A percentile compares a stretch with the other conserved stretches of the same genome.
Conservation (phyloP, 2,113 vertebrate genomes). For the Gila orcuttii region DNA sequence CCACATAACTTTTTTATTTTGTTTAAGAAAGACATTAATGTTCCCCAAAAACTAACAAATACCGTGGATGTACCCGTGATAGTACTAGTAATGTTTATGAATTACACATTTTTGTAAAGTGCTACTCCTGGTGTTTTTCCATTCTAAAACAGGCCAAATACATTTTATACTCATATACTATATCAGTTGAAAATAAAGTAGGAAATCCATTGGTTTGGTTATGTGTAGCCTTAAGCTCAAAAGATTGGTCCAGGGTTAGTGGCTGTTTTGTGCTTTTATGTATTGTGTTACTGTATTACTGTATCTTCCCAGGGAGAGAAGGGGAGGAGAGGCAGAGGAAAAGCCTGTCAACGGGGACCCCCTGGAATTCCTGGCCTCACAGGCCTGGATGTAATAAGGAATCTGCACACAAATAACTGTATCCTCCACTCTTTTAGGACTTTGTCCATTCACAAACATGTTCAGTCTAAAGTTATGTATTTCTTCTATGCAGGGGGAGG, state of each 20-base stretch:
- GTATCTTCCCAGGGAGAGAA: slow-evolving; percentile 74
- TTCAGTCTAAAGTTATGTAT: background rate
- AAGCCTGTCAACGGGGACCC: slow-evolving; percentile 73
- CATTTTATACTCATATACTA: background rate
- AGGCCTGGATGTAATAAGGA: slow-evolving; percentile 76
- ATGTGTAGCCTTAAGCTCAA: background rate
- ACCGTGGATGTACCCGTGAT: background rate
- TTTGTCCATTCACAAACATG: background rate
- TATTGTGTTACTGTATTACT: no score
- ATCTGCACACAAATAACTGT: slow-evolving; percentile 5
- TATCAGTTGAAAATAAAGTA: background rate
- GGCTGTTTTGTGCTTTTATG: slow-evolving; percentile 10
- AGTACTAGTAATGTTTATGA: background rate
- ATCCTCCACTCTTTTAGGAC: background rate
- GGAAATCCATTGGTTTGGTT: background rate
- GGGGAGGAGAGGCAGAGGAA: slow-evolving; percentile 78
- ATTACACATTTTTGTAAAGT: background rate
- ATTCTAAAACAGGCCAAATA: background rate
- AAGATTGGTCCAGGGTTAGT: background rate
- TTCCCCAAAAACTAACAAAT: no score
- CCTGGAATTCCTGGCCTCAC: slow-evolving; percentile 74
- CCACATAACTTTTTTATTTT: no score
- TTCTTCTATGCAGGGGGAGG: slow-evolving; percentile 71
- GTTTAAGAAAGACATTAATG: no score
- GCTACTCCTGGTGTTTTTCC: background rate